Conservation (phyloP, 2,888 invertebrate species). For the Eupeodes latifasciatus region DNA sequence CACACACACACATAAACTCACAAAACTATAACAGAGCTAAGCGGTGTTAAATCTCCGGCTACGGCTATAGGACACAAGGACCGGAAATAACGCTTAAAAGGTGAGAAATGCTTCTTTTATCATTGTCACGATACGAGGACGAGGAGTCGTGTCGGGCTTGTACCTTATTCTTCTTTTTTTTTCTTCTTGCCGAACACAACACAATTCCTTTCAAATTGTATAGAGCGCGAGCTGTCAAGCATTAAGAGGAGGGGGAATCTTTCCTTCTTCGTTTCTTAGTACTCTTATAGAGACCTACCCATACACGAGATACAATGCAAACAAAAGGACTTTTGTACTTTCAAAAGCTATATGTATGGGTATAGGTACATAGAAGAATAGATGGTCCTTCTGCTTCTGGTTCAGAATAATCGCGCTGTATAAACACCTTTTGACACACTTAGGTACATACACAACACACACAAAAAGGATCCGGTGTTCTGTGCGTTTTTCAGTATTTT, state of each 20-base stretch:
- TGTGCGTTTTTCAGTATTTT: too few species aligned
- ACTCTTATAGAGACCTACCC: neutral
- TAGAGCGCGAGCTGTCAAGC: conserved; percentile 42
- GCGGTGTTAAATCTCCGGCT: conserved; percentile 42
- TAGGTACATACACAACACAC: too few species aligned
- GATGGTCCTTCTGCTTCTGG: conserved; percentile 27
- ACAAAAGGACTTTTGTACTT: conserved; percentile 43
- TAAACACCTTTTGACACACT: conserved; percentile 35
- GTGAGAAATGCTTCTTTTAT: conserved; percentile 63
- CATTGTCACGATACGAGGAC: conserved; percentile 24
- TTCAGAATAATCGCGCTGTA: neutral
- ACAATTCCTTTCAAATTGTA: conserved; percentile 25
- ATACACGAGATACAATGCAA: conserved; percentile 32
- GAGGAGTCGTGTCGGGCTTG: neutral
- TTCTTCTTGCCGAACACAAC: neutral
- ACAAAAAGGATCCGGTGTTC: conserved; percentile 7
- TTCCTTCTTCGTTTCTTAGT: neutral
- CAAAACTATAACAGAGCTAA: conserved; percentile 31
- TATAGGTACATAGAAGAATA: conserved; percentile 5
- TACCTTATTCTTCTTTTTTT: neutral
- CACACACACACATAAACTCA: too few species aligned
- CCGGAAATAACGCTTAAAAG: conserved; percentile 74
- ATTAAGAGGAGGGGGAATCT: conserved; percentile 3
- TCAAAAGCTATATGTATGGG: neutral
- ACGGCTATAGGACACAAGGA: conserved; percentile 36